These are phyloP conservation scores for Hydrozoanthus gracilis DNA, from an alignment of 92 coral and sea anemone species.

Conservation along the genomic window DNA sequence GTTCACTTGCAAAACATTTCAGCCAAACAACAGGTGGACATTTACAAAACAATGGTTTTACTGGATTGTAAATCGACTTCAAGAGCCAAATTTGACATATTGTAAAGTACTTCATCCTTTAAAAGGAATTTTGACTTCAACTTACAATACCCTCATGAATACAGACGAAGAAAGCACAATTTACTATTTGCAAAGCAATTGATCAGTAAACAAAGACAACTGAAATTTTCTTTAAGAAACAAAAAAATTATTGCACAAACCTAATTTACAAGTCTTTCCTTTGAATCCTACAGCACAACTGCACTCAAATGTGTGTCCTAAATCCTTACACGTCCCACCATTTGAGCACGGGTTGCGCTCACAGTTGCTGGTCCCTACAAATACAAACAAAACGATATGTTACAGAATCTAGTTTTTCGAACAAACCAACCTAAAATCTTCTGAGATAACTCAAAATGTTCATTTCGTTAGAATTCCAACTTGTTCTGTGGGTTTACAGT, in stretches of 20 bases:
- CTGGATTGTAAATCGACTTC: neutral
- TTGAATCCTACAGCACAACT: constrained; percentile 74
- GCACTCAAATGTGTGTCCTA: constrained; percentile 72
- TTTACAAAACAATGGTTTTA: constrained; percentile 61
- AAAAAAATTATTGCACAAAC: constrained; percentile 59
- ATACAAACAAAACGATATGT: neutral
- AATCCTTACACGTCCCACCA: constrained; percentile 76
- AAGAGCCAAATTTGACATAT: neutral
- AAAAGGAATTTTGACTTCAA: no score
- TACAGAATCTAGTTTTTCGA: neutral
- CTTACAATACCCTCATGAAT: no score
- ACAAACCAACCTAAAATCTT: no score
- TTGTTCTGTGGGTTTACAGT: neutral
- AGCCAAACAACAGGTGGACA: constrained; percentile 63
- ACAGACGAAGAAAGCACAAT: no score
- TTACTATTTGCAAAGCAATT: no score
- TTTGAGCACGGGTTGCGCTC: constrained; percentile 83
- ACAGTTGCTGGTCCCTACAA: constrained; percentile 77
- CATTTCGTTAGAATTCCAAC: neutral
- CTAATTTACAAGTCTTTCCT: constrained; percentile 87
- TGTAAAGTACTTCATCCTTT: no score
- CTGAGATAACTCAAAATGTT: no score
- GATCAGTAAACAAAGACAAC: no score
- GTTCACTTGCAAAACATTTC: constrained; percentile 27
- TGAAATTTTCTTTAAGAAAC: no score